Evolutionary conservation across 2,888 invertebrate species (phyloP), one percentile per base, ranked within the genome.

Genomic region (Agrilus cyanescens): DNA sequence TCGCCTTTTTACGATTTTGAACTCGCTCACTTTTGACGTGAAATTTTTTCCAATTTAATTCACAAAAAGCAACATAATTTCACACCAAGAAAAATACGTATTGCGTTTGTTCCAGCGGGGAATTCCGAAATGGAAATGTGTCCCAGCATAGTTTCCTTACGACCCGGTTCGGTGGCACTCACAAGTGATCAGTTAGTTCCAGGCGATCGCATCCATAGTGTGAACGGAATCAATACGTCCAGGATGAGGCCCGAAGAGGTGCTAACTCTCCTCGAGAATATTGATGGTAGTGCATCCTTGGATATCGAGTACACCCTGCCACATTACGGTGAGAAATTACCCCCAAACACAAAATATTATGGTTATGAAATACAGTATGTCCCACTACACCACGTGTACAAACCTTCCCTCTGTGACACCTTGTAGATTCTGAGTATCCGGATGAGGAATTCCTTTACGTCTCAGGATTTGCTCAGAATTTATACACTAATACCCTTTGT

Each of bases 251-350:
- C 86, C 59, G 82, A 85, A 50, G 85, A 88, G 60, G 82, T 87
- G 29, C 73, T 82, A 51, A 76, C 82, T 51, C 64, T 84, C 12
- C 64, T 88, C 52, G 82, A 85, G 60, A 81, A 81, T 64, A 80
- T 82, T 13, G 81, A 82, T 49, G 82, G 81, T 43, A 72, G 80
- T 41, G 83, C 87, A 7, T 72, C 81, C n/a, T 67, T 89, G 56
- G 87, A 88, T 67, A 78, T 88, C 50, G 86, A 87, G 60, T 89
- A 88, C 66, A 82, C 83, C 48, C 74, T 88, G 61, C 87, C 87
- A 20, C 81, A 82, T 59, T 80, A 81, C 66, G 80, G 87, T 86
- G 64, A 76, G 76, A 33, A 33, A 12, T 15, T 33, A 15, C 33
- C 14, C 6, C 33, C 20, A 7, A 20, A 20, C 20, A 2, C 7